Conservation (phyloP, 1,140 invertebrate genomes). For the Scaptomyza graminum region DNA sequence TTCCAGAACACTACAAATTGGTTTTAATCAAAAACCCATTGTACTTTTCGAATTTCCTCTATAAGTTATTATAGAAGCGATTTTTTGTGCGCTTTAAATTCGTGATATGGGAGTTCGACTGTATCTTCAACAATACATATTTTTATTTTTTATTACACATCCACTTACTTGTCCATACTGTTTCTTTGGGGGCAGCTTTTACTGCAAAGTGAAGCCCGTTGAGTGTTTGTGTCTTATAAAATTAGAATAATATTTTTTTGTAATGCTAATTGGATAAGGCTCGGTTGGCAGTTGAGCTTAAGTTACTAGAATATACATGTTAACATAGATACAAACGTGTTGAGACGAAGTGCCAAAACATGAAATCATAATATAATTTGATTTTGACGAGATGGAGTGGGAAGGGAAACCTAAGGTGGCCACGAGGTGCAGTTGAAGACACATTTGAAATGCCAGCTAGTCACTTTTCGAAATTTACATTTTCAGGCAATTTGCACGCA, state of each 20-base stretch:
- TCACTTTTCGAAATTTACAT: slow-evolving; percentile 55
- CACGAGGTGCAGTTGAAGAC: slow-evolving; percentile 14
- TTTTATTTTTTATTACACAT: neutral
- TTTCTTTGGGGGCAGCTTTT: neutral
- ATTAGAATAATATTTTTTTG: slow-evolving; percentile 42
- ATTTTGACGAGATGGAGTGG: slow-evolving; percentile 48
- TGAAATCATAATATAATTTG: slow-evolving; percentile 77
- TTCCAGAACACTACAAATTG: too few relatives aligned
- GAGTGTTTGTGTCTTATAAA: slow-evolving; percentile 49
- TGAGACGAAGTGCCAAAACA: slow-evolving; percentile 72
- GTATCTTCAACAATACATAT: too few relatives aligned
- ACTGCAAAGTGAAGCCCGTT: slow-evolving; percentile 12
- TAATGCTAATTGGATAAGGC: slow-evolving; percentile 67
- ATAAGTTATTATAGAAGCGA: too few relatives aligned
- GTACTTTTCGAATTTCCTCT: too few relatives aligned
- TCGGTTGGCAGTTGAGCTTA: neutral
- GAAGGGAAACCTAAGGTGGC: neutral
- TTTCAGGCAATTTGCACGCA: slow-evolving; percentile 69
- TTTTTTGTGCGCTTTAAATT: too few relatives aligned
- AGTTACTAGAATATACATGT: neutral
- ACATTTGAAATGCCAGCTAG: slow-evolving; percentile 46
- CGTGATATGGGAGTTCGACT: too few relatives aligned
- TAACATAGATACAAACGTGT: slow-evolving; percentile 12
- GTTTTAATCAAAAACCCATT: too few relatives aligned
- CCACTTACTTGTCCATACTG: neutral